Evolutionary conservation across 2,113 vertebrate genomes (phyloP), one percentile per base, ranked within the genome.

Genomic region (Dasypus novemcinctus): DNA sequence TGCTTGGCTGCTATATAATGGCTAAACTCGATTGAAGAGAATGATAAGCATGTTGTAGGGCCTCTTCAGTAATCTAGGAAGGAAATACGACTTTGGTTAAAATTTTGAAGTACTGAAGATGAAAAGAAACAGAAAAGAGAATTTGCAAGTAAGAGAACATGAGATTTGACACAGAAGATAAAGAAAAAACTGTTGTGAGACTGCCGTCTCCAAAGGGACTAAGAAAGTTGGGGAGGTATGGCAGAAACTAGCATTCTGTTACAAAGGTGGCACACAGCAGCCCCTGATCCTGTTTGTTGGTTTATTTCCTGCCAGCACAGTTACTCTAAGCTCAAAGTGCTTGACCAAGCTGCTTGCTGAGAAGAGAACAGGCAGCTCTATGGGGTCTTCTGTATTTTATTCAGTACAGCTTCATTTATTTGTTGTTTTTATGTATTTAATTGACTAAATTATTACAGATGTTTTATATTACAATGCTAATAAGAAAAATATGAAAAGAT

Each of bases 361-460:
- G 85, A 75, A 82, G 86, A 94, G 71, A 96, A 72, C 29, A 38
- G 78, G 75, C 89, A 95, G 76, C 83, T 0, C 1, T 89, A 96
- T 85, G 94, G 92, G 86, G 91, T 96, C 96, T 94, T 95, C 96
- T 92, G 97, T 85, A 43, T 96, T 97, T 96, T 93, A 94, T 96
- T 97, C 96, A 97, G 97, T 97, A 97, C 49, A 93, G 76, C 72
- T 74, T 83, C 95, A 96, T 97, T 97, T 95, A 97, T 97, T 98
- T 97, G 96, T 97, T 97, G 80, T 96, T 96, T 93, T 95, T 93
- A 92, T 96, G 87, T 93, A 97, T 97, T 97, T 96, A 96, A 97
- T 97, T 96, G 84, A 87, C 95, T 97, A 96, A 98, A 92, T 95
- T 63, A 95, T 97, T 95, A 25, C 97, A 98, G 95, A 96, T 98